phyloP scores from a whole-genome alignment of 2,797 vertebrate species.

The Thaleichthys pacificus region DNA sequence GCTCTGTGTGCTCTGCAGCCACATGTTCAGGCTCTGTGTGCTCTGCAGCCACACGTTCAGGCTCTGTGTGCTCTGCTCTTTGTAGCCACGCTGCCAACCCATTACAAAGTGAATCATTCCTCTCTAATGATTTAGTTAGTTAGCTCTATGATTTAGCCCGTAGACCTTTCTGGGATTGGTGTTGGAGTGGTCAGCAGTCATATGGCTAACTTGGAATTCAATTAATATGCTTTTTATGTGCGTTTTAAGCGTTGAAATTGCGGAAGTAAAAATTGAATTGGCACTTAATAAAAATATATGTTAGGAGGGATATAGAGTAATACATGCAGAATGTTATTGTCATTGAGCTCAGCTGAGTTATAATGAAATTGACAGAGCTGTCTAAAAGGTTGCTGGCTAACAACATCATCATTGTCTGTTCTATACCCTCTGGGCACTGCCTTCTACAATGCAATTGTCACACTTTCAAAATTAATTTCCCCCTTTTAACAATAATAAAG shows the following conservation, averaged over 20 bases:
- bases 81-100: constrained; percentile 52
- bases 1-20: background rate
- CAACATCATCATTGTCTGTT: background rate
- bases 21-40: too few species aligned
- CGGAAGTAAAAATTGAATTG: too few species aligned
- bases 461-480: constrained; percentile 13
- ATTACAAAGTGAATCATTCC: constrained; percentile 59
- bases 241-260: too few species aligned
- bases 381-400: too few species aligned
- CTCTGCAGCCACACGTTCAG: background rate
- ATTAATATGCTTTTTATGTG: too few species aligned
- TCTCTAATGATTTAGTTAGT: constrained; percentile 39
- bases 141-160: constrained; percentile 35
- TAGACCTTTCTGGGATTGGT: constrained; percentile 23
- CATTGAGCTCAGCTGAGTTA: too few species aligned
- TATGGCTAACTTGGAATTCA: background rate
- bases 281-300: too few species aligned
- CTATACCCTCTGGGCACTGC: background rate
- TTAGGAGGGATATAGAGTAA: too few species aligned
- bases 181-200: constrained; percentile 5
- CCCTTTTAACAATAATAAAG: constrained; percentile 28
- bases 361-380: too few species aligned
- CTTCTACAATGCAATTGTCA: constrained; percentile 10
- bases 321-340: too few species aligned
- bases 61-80: constrained; percentile 33